These are phyloP conservation scores for Indicator indicator DNA, from an alignment of 2,113 vertebrate species.

Conservation along the genomic window DNA sequence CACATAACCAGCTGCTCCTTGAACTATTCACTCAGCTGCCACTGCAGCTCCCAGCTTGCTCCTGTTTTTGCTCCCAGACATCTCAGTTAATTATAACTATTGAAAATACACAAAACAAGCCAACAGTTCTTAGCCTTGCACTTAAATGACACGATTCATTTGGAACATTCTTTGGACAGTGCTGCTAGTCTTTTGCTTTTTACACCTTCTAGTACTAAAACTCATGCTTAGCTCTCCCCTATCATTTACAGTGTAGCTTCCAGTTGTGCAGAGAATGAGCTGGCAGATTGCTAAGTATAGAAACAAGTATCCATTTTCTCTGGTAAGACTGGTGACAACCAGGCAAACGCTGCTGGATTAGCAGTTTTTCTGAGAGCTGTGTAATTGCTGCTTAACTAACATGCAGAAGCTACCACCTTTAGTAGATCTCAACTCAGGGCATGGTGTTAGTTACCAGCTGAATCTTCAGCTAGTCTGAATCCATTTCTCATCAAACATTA, in stretches of 20 bases:
- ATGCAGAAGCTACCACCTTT: background rate
- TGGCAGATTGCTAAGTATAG: conserved; percentile 3
- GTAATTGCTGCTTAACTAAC: background rate
- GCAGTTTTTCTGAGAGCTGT: background rate
- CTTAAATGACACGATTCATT: background rate
- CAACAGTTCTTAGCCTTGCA: background rate
- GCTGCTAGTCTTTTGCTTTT: background rate
- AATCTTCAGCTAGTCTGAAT: background rate
- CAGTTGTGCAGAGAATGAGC: conserved; percentile 15
- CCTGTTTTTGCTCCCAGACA: background rate
- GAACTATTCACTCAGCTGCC: conserved; percentile 17
- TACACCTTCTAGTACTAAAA: conserved; percentile 10
- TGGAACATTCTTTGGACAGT: conserved; percentile 5
- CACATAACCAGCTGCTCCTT: conserved; percentile 18
- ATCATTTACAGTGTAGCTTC: background rate
- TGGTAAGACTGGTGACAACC: background rate
- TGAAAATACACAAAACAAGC: background rate
- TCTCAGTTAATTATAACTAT: background rate
- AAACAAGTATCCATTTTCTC: background rate
- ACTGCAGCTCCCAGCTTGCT: conserved; percentile 7
- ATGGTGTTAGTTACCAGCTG: background rate
- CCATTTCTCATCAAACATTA: background rate
- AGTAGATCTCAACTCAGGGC: background rate
- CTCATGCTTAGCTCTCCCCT: background rate
- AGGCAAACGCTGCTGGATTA: conserved; percentile 10